Evolutionary conservation across 2,113 vertebrate species (phyloP), one percentile per base, ranked within the genome.

Genomic region (Salvelinus namaycush): DNA sequence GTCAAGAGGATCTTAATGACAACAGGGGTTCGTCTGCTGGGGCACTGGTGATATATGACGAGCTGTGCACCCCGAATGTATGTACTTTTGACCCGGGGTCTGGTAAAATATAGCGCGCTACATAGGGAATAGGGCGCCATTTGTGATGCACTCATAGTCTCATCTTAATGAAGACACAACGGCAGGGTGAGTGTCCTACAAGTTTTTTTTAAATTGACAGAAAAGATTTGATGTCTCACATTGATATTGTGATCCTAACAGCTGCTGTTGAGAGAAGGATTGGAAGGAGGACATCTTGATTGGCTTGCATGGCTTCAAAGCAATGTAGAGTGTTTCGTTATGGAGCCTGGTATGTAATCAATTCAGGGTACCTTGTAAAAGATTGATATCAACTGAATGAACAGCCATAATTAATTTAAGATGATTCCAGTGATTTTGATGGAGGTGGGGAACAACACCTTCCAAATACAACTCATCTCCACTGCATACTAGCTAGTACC

Each of bases 41-140:
- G 75, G 79, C 76, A 68, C 80, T 85, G 91, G 89, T 89, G 79
- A 85, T 89, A 84, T 89, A 75, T 84, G 87, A 88, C 65, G 2
- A 44, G 39, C 39, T 44, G 9, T 44, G 39, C 8, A 11, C 9
- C 39, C 39, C 2, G 9, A 11, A 44, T 44, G 39, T 44, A 39
- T 8, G 34, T 39, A 39, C 34, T 39, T 39, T 39, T 39, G 34
- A 39, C 34, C 34, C 34, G 8, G 34, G 34, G 8, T 9, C 8
- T 39, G 39, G 39, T 11, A 3, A 11, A 44, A 44, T 44, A 9
- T 44, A 44, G 39, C 2, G 2, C 39, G 2, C 39, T 44, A 44
- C 39, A 11, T 44, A 44, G 39, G 39, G 39, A 44, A 44, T 11
- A 44, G 39, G 39, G 8, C 2, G 2, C 9, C 39, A 44, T 44